Evolutionary conservation across 1,140 invertebrate genomes (phyloP).

Genomic region (Octopus bimaculoides): DNA sequence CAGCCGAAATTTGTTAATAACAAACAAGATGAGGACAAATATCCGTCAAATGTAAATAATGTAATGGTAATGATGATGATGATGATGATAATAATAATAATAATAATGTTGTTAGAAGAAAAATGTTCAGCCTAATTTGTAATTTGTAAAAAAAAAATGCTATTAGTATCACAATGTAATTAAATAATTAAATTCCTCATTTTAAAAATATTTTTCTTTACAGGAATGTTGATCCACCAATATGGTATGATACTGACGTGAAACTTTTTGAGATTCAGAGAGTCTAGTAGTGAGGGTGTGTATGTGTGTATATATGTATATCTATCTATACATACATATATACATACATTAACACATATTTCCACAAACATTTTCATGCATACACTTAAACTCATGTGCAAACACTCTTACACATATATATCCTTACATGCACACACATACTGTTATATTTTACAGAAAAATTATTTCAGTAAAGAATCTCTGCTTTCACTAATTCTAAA

Average conservation of each 20-base stretch:
- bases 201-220: slow-evolving; percentile 38
- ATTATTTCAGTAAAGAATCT: too few species aligned
- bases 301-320: too few species aligned
- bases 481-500: too few species aligned
- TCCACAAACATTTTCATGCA: too few species aligned
- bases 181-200: background rate
- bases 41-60: background rate
- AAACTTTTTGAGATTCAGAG: slow-evolving; percentile 84
- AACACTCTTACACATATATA: too few species aligned
- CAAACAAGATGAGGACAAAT: too few species aligned
- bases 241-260: slow-evolving; percentile 99
- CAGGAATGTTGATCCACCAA: slow-evolving; percentile 96
- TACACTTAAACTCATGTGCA: too few species aligned
- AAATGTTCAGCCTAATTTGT: background rate
- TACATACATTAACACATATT: too few species aligned
- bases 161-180: background rate
- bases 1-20: too few species aligned
- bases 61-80: background rate
- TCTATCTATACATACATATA: too few species aligned
- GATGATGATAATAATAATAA: background rate
- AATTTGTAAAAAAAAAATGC: background rate
- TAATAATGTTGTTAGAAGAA: background rate
- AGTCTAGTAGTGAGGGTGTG: slow-evolving; percentile 28
- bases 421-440: too few species aligned
- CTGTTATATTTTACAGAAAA: too few species aligned